Base-by-base conservation (phyloP, 2,797 vertebrate genomes). In the Thalassophryne amazonica region DNA sequence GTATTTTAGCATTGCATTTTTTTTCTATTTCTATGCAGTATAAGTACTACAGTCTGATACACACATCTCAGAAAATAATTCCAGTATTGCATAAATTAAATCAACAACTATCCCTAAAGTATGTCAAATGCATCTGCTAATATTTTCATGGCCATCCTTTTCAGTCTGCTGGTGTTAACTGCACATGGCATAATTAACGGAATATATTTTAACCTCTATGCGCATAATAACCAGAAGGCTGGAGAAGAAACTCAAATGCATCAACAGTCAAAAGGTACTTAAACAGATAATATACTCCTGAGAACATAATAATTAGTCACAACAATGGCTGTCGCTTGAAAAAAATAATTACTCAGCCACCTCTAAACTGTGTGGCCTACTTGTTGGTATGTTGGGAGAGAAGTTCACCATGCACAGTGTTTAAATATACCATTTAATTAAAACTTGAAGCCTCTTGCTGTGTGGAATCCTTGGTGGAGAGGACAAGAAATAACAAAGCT, bases 341-440 rank as follows among this genome's bases (percentile, higher is more conserved):
- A 68, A 73, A 75, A 68, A 62, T 85, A 89, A 87, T 87, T 89
- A 89, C 87, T 81, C 73, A 63, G 58, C 68, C 65, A 57, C 69
- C 65, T 73, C 70, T 76, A 76, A 76, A 78, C 51, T 29, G 63
- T 62, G 43, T 84, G 85, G 81, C 80, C 84, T 87, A 86, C 84
- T 87, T 86, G 73, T 68, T 64, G 53, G 60, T 62, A 68, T 79
- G 80, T 81, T 81, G 70, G 53, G 58, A 58, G 67, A 81, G 56
- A 48, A 60, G 72, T 57, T 75, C 61, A 72, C 74, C 60, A 67
- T 75, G 70, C 41, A 32, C 46, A 60, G 63, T 68, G 36, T 66
- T 80, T 76, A 73, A 79, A 80, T 78, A 73, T 79, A 76, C 69
- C 34, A 38, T 80, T 86, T 87, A 88, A 88, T 89, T 89, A 86